Evolutionary conservation across 2,113 vertebrate genomes (phyloP), one percentile per base, ranked within the genome.

Genomic region (Ornithorhynchus anatinus): DNA sequence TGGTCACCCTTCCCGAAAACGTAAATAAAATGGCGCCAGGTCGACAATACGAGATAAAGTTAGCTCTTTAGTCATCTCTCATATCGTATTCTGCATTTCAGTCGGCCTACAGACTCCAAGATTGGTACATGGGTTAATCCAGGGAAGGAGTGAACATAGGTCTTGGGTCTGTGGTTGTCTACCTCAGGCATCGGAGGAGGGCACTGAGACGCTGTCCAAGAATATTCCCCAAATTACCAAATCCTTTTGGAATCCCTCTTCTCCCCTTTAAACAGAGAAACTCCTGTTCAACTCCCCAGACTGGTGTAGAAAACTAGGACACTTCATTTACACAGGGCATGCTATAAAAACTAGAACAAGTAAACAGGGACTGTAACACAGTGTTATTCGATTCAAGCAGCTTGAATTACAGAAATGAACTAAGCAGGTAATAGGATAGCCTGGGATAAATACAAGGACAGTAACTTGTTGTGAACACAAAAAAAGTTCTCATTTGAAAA

Each of bases 351-450:
- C 44, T 16, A 53, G n/a, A 47, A 67, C 60, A 72, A 39, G 38
- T 70, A 56, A 84, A 66, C 51, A 75, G 38, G 53, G 62, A 72
- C 75, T 63, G 52, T 43, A 72, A 70, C 43, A 62, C 48, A 45
- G 12, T 10, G 69, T 69, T 36, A 50, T 22, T 50, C 35, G 66
- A 60, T 64, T 75, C 69, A 79, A 68, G 54, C 47, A 81, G 79
- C 54, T 68, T 75, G 43, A 79, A 77, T 85, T 84, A 85, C 80
- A 77, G 63, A 64, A 77, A 77, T 44, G 75, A 75, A 77, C 65
- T 67, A 77, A 61, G 12, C 31, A 74, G 45, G 81, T 64, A 75
- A 82, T 16, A 52, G 59, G 50, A 84, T 72, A 81, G 38, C 67
- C 63, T 56, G 40, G 25, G 44, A 40, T 5, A 82, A 65, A 72